phyloP scores from a whole-genome alignment of 2,797 vertebrate species.

The Hypotaenidia philippensis region DNA sequence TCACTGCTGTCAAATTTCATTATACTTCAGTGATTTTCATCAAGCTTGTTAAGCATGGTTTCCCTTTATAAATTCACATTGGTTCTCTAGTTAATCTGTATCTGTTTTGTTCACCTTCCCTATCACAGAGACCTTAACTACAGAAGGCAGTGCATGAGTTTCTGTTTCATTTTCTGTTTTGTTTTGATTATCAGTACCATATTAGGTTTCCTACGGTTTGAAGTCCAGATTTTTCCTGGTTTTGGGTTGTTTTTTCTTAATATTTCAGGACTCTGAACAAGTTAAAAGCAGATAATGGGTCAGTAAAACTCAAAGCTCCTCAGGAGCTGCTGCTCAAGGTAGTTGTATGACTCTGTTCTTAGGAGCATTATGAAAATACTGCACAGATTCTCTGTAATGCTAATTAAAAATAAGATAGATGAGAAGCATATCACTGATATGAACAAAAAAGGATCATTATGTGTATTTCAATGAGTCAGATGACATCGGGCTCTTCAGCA shows the following conservation, averaged over 20 bases:
- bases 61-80: background rate
- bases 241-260: background rate
- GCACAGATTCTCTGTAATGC: background rate
- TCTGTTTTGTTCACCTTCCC: background rate
- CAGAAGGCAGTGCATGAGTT: background rate
- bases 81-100: background rate
- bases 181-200: background rate
- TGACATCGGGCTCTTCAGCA: background rate
- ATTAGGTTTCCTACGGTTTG: background rate
- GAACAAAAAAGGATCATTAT: background rate
- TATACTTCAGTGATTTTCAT: background rate
- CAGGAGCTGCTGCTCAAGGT: background rate
- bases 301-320: background rate
- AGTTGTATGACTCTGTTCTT: fast-evolving
- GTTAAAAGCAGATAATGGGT: background rate
- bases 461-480: background rate
- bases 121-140: background rate
- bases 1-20: background rate
- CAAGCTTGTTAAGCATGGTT: background rate
- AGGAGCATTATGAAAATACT: background rate
- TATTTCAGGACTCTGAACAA: background rate
- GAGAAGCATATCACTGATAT: background rate
- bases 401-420: background rate
- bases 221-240: background rate
- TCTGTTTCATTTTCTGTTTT: background rate